A percentile compares a stretch with the other conserved stretches of the same genome.
Evolutionary conservation across 2,113 vertebrate genomes (phyloP).

Genomic region (Rhea americana): DNA sequence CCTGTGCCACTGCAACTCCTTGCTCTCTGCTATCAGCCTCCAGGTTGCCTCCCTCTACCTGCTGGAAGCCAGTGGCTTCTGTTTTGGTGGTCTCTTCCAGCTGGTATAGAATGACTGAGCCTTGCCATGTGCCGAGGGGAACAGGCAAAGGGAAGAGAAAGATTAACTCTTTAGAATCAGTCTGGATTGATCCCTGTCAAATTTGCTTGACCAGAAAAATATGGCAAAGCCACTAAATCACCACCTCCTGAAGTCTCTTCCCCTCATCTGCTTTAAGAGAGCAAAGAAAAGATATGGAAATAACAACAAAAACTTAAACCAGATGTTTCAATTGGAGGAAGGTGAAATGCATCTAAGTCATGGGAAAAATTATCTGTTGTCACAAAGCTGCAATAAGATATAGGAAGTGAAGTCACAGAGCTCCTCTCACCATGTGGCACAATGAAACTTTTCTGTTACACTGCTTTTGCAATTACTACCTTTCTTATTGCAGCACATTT

Average conservation of each 20-base stretch:
- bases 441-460: neutral
- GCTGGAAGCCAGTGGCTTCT: neutral
- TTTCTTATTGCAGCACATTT: neutral
- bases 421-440: neutral
- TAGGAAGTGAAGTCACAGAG: neutral
- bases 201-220: neutral
- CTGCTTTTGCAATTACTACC: neutral
- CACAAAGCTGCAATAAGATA: neutral
- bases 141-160: neutral
- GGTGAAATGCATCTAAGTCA: neutral
- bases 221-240: neutral
- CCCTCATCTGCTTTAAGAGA: fast-evolving
- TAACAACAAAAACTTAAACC: neutral
- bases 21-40: neutral
- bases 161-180: neutral
- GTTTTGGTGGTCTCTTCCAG: neutral
- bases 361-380: neutral
- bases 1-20: neutral
- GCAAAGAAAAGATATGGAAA: neutral
- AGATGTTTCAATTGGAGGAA: neutral
- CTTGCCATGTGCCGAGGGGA: fast-evolving
- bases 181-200: neutral
- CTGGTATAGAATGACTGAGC: fast-evolving
- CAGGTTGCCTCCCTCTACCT: neutral
- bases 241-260: neutral